These are phyloP conservation scores for Cottoperca gobio DNA, from an alignment of 2,797 vertebrate species.

Conservation along the genomic window DNA sequence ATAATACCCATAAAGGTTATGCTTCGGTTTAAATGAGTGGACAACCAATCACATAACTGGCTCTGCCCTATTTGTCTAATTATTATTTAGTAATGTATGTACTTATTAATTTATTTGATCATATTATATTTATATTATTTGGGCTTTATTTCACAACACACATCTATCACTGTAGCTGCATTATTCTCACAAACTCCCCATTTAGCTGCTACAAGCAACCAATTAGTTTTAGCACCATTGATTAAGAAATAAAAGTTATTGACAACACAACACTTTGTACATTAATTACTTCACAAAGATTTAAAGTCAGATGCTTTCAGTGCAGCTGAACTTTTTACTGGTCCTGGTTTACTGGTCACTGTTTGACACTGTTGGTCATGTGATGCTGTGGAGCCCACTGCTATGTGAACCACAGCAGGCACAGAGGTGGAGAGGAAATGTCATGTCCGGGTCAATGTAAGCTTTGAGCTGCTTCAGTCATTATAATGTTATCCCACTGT, in stretches of 20 bases:
- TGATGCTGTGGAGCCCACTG: not conserved
- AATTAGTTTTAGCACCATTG: not conserved
- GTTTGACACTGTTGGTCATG: conserved; percentile 10
- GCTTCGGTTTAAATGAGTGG: not conserved
- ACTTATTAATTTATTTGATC: not conserved
- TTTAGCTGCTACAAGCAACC: not conserved
- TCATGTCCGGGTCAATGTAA: not conserved
- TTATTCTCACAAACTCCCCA: not conserved
- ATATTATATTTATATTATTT: not conserved
- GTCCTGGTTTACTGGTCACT: conserved; percentile 25
- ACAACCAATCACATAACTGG: not conserved
- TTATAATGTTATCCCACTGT: too few species aligned
- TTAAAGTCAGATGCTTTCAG: not conserved
- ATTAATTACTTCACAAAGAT: not conserved
- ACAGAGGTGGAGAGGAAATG: conserved; percentile 7
- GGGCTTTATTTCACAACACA: too few species aligned
- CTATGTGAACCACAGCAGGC: conserved; percentile 22
- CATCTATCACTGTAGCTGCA: not conserved
- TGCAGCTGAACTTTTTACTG: not conserved
- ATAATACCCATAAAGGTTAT: not conserved
- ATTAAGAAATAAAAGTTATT: not conserved
- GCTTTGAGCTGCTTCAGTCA: not conserved
- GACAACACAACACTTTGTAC: not conserved
- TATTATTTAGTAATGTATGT: too few species aligned
- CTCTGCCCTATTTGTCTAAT: too few species aligned